Evolutionary conservation across 35 echinoderm and acorn worm species (phyloP).

Genomic region (Acanthaster planci): DNA sequence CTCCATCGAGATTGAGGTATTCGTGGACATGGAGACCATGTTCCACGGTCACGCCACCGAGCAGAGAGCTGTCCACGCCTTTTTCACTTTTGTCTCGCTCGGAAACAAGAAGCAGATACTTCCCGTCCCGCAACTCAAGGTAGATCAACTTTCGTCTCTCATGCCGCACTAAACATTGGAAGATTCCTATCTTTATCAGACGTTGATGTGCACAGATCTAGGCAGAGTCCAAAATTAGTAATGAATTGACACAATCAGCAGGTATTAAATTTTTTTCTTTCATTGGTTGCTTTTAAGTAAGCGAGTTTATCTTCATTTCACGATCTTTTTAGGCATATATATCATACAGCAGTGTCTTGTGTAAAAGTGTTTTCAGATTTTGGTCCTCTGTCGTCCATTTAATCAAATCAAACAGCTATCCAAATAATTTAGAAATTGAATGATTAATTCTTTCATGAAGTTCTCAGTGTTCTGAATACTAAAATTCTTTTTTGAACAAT

Average conservation of each 20-base stretch:
- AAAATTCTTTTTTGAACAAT: too few species aligned
- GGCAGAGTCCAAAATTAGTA: not conserved
- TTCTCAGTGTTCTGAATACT: not conserved
- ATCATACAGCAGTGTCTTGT: too few species aligned
- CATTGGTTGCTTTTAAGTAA: not conserved
- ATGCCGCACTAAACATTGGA: not conserved
- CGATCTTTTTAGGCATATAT: not conserved
- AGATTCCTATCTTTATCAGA: not conserved
- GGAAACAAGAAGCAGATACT: slow-evolving; percentile 30
- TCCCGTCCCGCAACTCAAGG: slow-evolving; percentile 49
- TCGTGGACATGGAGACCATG: slow-evolving; percentile 57
- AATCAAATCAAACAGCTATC: too few species aligned
- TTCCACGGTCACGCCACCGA: slow-evolving; percentile 30
- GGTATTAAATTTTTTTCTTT: not conserved
- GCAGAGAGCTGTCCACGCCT: slow-evolving; percentile 59
- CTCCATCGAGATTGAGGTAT: slow-evolving; percentile 63
- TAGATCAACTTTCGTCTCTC: not conserved
- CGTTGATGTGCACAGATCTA: not conserved
- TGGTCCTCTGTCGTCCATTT: too few species aligned
- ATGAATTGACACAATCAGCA: not conserved
- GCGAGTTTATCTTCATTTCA: not conserved
- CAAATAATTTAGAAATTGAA: not conserved
- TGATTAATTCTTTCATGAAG: not conserved
- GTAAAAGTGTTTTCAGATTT: too few species aligned
- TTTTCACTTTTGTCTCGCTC: slow-evolving; percentile 60